Conservation (phyloP, 2,888 invertebrate genomes). For the Dryomyza anilis region DNA sequence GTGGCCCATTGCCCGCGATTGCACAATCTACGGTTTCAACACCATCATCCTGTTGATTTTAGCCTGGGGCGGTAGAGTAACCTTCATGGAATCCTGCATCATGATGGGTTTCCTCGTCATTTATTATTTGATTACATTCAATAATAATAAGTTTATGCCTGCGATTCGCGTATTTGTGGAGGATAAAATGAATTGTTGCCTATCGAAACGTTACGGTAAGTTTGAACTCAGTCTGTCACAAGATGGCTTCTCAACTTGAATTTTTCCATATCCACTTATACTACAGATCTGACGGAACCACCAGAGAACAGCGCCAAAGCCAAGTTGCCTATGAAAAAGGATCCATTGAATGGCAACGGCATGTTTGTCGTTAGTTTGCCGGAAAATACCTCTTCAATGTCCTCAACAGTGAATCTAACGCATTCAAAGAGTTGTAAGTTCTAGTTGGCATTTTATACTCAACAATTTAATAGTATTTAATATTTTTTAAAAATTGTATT, state of each 20-base stretch:
- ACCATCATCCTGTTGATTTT: constrained; percentile 73
- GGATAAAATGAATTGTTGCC: constrained; percentile 58
- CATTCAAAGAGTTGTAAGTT: constrained; percentile 54
- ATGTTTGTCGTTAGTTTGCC: constrained; percentile 55
- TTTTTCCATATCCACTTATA: neutral
- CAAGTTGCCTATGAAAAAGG: constrained; percentile 55
- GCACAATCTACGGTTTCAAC: constrained; percentile 75
- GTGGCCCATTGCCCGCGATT: constrained; percentile 83
- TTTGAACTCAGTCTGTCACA: no score
- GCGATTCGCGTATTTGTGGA: constrained; percentile 57
- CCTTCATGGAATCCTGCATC: constrained; percentile 78
- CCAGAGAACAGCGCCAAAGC: constrained; percentile 60
- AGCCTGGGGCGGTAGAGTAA: constrained; percentile 78
- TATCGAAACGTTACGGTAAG: constrained; percentile 57
- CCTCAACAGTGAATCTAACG: constrained; percentile 52
- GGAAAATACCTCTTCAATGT: constrained; percentile 54
- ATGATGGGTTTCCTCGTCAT: constrained; percentile 75
- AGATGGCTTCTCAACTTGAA: no score
- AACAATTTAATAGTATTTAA: no score
- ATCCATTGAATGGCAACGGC: constrained; percentile 54
- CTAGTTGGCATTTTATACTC: neutral
- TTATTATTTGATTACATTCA: constrained; percentile 78
- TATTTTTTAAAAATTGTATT: neutral
- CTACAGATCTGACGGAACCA: constrained; percentile 59
- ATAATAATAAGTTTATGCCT: constrained; percentile 66